Percentiles rank a stretch among this genome's conserved stretches.
Evolutionary conservation across 2,797 vertebrate genomes (phyloP).

Genomic region (Channallabes apus): DNA sequence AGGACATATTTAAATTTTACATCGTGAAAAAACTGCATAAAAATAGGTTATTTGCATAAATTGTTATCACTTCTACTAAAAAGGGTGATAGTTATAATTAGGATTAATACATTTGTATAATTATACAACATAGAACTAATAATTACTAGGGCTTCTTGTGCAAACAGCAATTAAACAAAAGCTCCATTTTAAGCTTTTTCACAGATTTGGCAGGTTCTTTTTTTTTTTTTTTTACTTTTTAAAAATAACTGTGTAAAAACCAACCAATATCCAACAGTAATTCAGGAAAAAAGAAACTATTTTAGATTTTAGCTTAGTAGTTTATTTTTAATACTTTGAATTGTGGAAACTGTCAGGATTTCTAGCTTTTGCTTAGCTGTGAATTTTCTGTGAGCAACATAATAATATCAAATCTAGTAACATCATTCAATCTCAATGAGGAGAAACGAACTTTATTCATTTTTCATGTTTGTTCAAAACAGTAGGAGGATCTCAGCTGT

Average conservation of each 20-base stretch:
- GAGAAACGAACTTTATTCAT: not conserved
- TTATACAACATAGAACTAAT: conserved; percentile 3
- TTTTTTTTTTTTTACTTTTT: not conserved
- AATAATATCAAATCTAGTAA: not conserved
- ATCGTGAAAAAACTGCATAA: not conserved
- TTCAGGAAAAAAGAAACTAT: not conserved
- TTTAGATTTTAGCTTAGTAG: not conserved
- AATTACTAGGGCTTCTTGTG: conserved; percentile 11
- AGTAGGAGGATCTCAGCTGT: conserved; percentile 9
- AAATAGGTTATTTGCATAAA: not conserved
- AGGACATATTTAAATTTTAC: not conserved
- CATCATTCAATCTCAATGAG: not conserved
- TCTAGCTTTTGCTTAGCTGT: not conserved
- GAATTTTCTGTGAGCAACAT: not conserved
- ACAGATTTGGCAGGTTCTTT: not conserved
- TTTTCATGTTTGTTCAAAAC: not conserved
- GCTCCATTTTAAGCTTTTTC: not conserved
- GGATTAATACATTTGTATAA: conserved; percentile 3
- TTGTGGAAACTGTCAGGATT: not conserved
- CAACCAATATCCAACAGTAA: not conserved
- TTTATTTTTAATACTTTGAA: not conserved
- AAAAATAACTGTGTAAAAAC: not conserved
- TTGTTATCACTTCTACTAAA: not conserved
- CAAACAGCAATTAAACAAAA: conserved; percentile 13
- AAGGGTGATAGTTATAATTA: conserved; percentile 12